Base-by-base conservation (phyloP, 2,113 vertebrate genomes). In the Cercopithecus mona region DNA sequence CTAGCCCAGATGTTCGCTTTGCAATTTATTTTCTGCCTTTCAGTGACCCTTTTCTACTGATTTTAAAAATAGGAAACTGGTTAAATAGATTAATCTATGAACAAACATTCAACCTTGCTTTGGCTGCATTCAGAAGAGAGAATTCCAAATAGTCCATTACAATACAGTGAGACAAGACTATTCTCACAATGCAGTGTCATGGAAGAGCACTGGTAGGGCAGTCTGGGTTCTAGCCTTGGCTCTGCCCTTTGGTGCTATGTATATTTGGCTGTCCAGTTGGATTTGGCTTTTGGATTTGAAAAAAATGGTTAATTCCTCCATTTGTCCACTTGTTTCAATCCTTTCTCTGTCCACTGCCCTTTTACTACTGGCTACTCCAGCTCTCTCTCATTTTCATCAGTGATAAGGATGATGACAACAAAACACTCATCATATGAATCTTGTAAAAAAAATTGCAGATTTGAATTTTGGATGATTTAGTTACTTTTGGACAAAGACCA, bases 121-220 rank as follows among this genome's bases (percentile, higher is more conserved):
- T 55, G 52, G 52, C 16, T 55, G 52, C 52, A 55, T 20, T 55
- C 52, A 20, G 30, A 86, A 66, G 57, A 93, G 68, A 95, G 48
- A 94, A 93, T 70, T 87, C 85, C 82, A 92, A 40, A 75, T 64
- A 94, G 85, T 45, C 50, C 18, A 17, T 79, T 92, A 93, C 12
- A 94, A 68, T 66, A 50, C 45, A 88, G 6, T 92, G 45, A 95
- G 66, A 40, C 17, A 72, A 92, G 83, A 84, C 48, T 72, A 7
- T 48, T 43, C 55, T 81, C 18, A 55, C 23, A 23, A 55, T 6
- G 20, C 17, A 57, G 20, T 45, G 9, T n/a, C 79, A 1, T 92
- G 73, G 59, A n/a, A 64, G 76, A n/a, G 35, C 30, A 10, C 30
- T 17, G 16, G 55, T 5, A 6, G 48, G 27, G 18, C 72, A 43